phyloP scores from a whole-genome alignment of 2,888 invertebrate species.

The Volucella inflata region DNA sequence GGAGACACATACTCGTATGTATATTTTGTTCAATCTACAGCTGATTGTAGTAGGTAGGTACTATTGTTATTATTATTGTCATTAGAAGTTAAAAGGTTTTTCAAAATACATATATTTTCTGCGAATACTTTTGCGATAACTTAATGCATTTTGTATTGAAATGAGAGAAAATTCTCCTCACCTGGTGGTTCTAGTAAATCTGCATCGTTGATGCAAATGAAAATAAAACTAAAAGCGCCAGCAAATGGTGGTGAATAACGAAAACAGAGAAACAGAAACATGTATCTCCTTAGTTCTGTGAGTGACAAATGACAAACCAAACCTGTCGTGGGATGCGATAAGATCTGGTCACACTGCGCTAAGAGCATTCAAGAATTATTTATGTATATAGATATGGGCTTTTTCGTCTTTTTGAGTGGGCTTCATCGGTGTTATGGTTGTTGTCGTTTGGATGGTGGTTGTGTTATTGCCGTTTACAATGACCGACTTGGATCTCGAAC shows the following conservation, averaged over 20 bases:
- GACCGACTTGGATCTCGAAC: constrained; percentile 41
- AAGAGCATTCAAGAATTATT: constrained; percentile 76
- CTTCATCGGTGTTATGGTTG: constrained; percentile 47
- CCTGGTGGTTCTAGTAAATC: constrained; percentile 41
- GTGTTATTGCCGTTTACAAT: constrained; percentile 47
- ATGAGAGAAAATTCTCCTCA: constrained; percentile 35
- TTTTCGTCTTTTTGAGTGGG: constrained; percentile 72
- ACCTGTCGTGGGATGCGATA: constrained; percentile 83
- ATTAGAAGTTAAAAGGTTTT: constrained; percentile 32
- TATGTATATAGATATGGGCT: constrained; percentile 72
- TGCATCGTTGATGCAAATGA: constrained; percentile 52
- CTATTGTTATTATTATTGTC: constrained; percentile 65
- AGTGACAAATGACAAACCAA: constrained; percentile 84
- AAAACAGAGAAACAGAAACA: constrained; percentile 70
- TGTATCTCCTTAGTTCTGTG: constrained; percentile 78
- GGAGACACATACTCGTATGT: constrained; percentile 21
- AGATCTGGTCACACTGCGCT: constrained; percentile 79
- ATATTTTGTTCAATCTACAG: constrained; percentile 3
- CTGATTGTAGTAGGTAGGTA: constrained; percentile 56
- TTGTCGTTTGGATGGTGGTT: constrained; percentile 23
- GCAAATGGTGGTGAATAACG: constrained; percentile 35
- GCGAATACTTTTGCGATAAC: constrained; percentile 68
- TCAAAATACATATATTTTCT: constrained; percentile 16
- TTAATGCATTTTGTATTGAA: constrained; percentile 63
- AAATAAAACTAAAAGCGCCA: constrained; percentile 42